These are phyloP conservation scores for Aphelenchoides avenae DNA, from an alignment of 1,140 invertebrate species.

Conservation along the genomic window DNA sequence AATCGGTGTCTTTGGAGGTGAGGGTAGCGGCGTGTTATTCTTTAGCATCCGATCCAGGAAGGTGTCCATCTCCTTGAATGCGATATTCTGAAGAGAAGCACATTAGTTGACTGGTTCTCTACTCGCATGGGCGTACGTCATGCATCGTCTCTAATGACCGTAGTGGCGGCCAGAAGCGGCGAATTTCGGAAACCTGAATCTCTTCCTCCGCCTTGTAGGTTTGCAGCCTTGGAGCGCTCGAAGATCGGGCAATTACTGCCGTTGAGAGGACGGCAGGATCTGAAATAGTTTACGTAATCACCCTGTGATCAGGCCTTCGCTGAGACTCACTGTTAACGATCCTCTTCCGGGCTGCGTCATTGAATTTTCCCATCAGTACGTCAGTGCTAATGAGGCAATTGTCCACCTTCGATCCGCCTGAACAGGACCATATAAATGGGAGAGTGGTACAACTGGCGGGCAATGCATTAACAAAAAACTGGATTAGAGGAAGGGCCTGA, in stretches of 20 bases:
- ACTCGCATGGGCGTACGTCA: background rate
- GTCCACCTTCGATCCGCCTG: conserved; percentile 42
- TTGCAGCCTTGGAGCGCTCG: conserved; percentile 54
- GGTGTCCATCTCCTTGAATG: conserved; percentile 47
- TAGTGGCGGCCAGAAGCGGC: conserved; percentile 57
- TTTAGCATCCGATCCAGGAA: conserved; percentile 50
- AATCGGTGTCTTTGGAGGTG: conserved; percentile 50
- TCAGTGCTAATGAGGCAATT: conserved; percentile 56
- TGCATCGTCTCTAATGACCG: conserved; percentile 52
- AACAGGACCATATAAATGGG: no score
- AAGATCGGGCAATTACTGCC: conserved; percentile 55
- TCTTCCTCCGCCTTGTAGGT: conserved; percentile 56
- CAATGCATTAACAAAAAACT: no score
- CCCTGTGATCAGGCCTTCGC: conserved; percentile 14
- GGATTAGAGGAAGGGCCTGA: no score
- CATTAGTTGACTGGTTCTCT: background rate
- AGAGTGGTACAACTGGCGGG: no score
- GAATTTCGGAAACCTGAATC: conserved; percentile 48
- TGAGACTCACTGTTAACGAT: conserved; percentile 37
- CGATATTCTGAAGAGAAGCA: conserved; percentile 20
- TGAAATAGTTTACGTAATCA: conserved; percentile 22
- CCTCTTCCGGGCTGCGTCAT: conserved; percentile 35
- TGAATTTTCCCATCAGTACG: conserved; percentile 51
- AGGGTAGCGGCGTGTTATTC: conserved; percentile 50
- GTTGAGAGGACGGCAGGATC: conserved; percentile 55